Base-by-base conservation (phyloP, 2,113 vertebrate genomes). In the Dinomys branickii region DNA sequence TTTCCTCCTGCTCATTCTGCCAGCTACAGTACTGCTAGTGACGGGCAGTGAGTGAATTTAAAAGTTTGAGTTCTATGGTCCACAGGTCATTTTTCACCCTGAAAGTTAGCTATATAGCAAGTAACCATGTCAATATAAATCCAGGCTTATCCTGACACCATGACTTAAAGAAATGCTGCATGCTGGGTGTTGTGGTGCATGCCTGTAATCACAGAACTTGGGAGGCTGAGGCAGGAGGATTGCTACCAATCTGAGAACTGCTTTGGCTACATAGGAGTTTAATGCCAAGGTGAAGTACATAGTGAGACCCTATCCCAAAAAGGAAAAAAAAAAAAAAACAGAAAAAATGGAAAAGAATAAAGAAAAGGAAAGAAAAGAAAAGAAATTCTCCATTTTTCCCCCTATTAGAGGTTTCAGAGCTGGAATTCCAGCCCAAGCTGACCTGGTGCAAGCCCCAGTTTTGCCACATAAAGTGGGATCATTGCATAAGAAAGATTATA, bases 41-140 rank as follows among this genome's bases (percentile, higher is more conserved):
- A 2, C 22, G 4, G 78, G 73, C n/a, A 93, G 88, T 83, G 96
- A 88, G 1, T 90, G 35, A 80, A 83, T 87, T 4, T 52, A 90
- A 47, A 91, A 95, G 67, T 89, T 59, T 26, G 33, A 88, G 77
- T 94, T 90, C 69, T 69, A 88, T 26, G 71, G 50, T 54, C 90
- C 90, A 94, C 87, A 41, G 67, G 35, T 44, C 96, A 80, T 97
- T 98, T 85, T 95, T 97, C 58, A 89, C n/a, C 92, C 98, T 96
- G 88, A 92, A 94, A 75, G 67, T 52, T 95, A 93, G 82, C 88
- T 89, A 30, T 67, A n/a, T 12, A 85, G 67, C 91, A 89, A 97
- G 69, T 96, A 71, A 86, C 84, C 94, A 89, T 30, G 61, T 94
- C 96, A 91, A 35, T 41, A 84, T 69, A 81, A 82, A 87, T 1